Conservation (phyloP, 53 echinoderm and acorn worm species). For the Henricia sp. region DNA sequence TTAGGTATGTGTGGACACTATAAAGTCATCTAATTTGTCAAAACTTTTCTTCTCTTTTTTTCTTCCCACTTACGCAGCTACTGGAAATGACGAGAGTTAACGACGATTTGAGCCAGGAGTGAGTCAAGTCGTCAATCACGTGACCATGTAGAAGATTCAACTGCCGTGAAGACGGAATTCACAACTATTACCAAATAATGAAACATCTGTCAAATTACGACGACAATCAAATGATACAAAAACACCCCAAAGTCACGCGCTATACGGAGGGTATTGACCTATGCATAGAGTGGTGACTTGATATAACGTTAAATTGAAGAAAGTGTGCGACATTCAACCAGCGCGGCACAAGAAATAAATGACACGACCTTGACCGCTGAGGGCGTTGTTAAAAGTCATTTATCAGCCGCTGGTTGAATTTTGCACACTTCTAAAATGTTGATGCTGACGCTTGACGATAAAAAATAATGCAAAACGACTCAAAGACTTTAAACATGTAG, state of each 20-base stretch:
- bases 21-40: too few relatives aligned
- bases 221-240: neutral
- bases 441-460: neutral
- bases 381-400: neutral
- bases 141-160: neutral
- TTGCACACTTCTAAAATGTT: neutral
- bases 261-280: conserved; percentile 3
- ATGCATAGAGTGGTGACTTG: conserved; percentile 16
- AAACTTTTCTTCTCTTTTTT: too few relatives aligned
- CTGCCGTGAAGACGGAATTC: conserved; percentile 13
- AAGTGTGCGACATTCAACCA: conserved; percentile 22
- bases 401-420: conserved; percentile 2
- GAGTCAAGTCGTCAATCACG: neutral
- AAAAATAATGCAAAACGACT: too few relatives aligned
- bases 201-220: conserved; percentile 18
- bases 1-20: too few relatives aligned
- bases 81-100: conserved; percentile 38
- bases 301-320: conserved; percentile 1
- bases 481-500: too few relatives aligned
- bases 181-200: conserved; percentile 41
- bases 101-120: conserved; percentile 15
- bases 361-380: too few relatives aligned
- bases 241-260: neutral
- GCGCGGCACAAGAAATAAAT: too few relatives aligned
- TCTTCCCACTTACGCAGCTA: neutral